Evolutionary conservation across 53 echinoderm and acorn worm species (phyloP).

Genomic region (Henricia sp.): DNA sequence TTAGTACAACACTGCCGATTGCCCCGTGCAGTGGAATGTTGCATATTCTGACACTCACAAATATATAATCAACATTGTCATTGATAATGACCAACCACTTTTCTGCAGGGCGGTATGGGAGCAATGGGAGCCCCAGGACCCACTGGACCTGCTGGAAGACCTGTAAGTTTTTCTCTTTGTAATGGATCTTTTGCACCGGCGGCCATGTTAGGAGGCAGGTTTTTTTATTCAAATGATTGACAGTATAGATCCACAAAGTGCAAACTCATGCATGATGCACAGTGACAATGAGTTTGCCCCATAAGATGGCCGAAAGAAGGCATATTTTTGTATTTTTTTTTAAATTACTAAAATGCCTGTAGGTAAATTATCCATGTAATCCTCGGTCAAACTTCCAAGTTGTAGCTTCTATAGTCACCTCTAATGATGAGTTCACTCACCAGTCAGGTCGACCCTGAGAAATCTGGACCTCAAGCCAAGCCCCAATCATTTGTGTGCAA

Average conservation of each 20-base stretch:
- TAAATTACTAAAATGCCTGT: neutral
- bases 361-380: neutral
- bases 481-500: too few relatives aligned
- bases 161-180: conserved; percentile 22
- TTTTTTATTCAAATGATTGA: neutral
- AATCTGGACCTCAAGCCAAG: too few relatives aligned
- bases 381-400: neutral
- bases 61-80: neutral
- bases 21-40: neutral
- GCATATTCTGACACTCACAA: neutral
- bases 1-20: neutral
- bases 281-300: neutral
- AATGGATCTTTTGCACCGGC: too few relatives aligned
- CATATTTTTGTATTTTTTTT: neutral
- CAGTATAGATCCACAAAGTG: neutral
- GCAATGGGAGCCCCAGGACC: conserved; percentile 56
- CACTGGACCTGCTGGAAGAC: conserved; percentile 42
- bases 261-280: too few relatives aligned
- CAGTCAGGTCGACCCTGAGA: too few relatives aligned
- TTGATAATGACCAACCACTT: neutral
- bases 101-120: conserved; percentile 42
- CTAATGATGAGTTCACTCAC: too few relatives aligned
- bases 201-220: too few relatives aligned
- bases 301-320: neutral
- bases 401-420: too few relatives aligned